phyloP scores from a whole-genome alignment of 2,888 invertebrate genomes.

The Alsophila aescularia region DNA sequence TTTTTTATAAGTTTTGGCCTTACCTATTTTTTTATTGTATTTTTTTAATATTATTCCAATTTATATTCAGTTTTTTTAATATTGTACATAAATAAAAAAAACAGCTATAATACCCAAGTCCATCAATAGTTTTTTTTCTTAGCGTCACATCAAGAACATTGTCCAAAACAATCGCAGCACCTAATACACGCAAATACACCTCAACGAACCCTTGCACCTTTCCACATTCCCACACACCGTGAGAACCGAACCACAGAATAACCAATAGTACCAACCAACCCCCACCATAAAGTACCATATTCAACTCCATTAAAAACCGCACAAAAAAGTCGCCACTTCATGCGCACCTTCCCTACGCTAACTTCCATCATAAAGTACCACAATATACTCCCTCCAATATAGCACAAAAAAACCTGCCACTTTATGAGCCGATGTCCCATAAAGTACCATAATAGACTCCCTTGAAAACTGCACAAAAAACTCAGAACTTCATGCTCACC shows the following conservation, averaged over 20 bases:
- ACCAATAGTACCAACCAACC: slow-evolving; percentile 45
- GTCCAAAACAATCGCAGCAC: slow-evolving; percentile 5
- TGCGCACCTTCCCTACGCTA: slow-evolving; percentile 33
- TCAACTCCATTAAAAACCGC: slow-evolving; percentile 44
- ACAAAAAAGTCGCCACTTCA: slow-evolving; percentile 62
- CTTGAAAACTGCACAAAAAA: slow-evolving; percentile 53
- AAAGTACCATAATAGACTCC: slow-evolving; percentile 62
- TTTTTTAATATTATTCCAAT: too few relatives aligned
- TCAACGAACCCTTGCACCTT: slow-evolving; percentile 68
- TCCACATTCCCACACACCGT: slow-evolving; percentile 80
- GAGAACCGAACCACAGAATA: slow-evolving; percentile 55
- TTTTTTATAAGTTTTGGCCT: too few relatives aligned
- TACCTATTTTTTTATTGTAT: too few relatives aligned
- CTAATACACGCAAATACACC: slow-evolving; percentile 23
- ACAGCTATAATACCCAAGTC: too few relatives aligned
- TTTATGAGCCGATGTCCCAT: slow-evolving; percentile 38
- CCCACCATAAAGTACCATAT: slow-evolving; percentile 67
- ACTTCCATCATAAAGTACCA: slow-evolving; percentile 48
- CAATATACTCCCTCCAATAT: slow-evolving; percentile 39
- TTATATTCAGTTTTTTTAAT: too few relatives aligned
- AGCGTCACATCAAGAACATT: background rate
- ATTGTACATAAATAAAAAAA: too few relatives aligned
- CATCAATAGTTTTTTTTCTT: background rate
- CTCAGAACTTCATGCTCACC: slow-evolving; percentile 53
- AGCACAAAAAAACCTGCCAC: background rate